A percentile compares a stretch with the other conserved stretches of the same genome.
phyloP scores from a whole-genome alignment of 2,797 vertebrate genomes.

The Psittacula derbiana region DNA sequence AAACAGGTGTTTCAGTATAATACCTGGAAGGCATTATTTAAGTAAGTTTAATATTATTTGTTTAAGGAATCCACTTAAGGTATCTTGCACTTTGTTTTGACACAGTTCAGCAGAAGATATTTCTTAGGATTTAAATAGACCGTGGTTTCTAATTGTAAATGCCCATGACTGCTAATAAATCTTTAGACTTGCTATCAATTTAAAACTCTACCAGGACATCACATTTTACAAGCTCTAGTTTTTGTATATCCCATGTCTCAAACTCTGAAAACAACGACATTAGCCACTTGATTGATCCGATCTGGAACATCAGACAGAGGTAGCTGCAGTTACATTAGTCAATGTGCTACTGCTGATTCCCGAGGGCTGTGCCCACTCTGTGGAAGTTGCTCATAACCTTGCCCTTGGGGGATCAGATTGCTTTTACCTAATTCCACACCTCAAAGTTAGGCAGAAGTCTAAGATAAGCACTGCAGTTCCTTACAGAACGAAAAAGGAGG shows the following conservation, averaged over 20 bases:
- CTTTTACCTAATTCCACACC: neutral
- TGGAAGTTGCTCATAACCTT: neutral
- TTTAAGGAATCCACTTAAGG: constrained; percentile 62
- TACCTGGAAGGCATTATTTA: constrained; percentile 59
- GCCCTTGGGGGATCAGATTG: neutral
- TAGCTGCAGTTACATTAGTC: rapidly evolving
- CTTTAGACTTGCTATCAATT: constrained; percentile 63
- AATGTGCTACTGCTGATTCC: neutral
- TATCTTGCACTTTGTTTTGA: constrained; percentile 70
- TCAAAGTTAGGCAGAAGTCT: neutral
- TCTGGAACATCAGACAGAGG: neutral
- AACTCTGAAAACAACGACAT: neutral
- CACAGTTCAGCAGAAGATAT: constrained; percentile 58
- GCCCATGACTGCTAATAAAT: constrained; percentile 40
- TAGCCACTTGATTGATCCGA: neutral
- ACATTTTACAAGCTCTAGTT: neutral
- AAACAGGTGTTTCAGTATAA: constrained; percentile 71
- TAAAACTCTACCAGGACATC: constrained; percentile 16
- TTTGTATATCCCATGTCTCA: neutral
- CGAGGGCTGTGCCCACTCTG: neutral
- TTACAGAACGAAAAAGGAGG: neutral
- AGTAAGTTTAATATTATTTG: constrained; percentile 66
- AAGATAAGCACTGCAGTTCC: neutral
- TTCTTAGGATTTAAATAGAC: constrained; percentile 68
- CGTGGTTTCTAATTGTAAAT: constrained; percentile 59